These are phyloP conservation scores for human (Homo sapiens) DNA, from an alignment of 2,113 vertebrate species.

Conservation along the genomic window GRCh38 chr7:88200501-88201000, in stretches of 20 bases:
- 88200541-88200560: not conserved
- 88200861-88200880: not conserved
- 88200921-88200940: not conserved
- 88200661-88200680: not conserved
- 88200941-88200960: not conserved
- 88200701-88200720: not conserved
- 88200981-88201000: not conserved
- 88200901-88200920: not conserved
- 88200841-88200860: not conserved
- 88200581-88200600: not conserved
- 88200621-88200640: slow-evolving; percentile 1
- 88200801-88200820: not conserved
- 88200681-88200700: not conserved
- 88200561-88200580: not conserved
- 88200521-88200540: not conserved
- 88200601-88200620: not conserved
- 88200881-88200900: not conserved
- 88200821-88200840: not conserved
- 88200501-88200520: not conserved
- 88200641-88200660: not conserved
- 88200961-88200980: not conserved
- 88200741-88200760: not conserved
- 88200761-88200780: not conserved
- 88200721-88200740: not conserved
- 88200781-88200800: not conserved